These are phyloP conservation scores for Epizoanthus ramosus DNA, from an alignment of 92 coral and sea anemone species.

Conservation along the genomic window DNA sequence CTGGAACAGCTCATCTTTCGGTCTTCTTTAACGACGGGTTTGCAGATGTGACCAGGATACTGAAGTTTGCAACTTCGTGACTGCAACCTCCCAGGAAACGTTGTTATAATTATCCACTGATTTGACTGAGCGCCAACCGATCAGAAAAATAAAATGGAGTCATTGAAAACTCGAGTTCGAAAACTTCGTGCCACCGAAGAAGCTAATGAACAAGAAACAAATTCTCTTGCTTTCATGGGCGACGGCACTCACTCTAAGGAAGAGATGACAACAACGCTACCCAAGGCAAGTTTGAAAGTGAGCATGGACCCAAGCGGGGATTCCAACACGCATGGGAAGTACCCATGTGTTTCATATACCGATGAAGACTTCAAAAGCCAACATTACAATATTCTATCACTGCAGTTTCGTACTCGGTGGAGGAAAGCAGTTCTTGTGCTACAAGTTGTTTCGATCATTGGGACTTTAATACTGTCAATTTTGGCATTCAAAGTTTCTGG, in stretches of 20 bases:
- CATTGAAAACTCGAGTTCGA: not conserved
- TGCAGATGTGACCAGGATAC: too few species aligned
- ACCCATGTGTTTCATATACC: conserved; percentile 29
- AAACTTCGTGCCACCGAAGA: not conserved
- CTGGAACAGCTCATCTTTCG: too few species aligned
- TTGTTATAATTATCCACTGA: too few species aligned
- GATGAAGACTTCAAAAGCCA: conserved; percentile 21
- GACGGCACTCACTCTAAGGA: not conserved
- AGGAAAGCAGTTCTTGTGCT: conserved; percentile 20
- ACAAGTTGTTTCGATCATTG: conserved; percentile 2
- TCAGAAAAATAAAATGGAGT: not conserved
- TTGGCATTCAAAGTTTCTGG: conserved; percentile 16
- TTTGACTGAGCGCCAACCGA: not conserved
- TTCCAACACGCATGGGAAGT: not conserved
- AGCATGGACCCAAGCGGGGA: conserved; percentile 33
- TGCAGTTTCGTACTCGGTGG: conserved; percentile 17
- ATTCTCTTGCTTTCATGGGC: not conserved
- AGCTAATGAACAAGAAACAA: not conserved
- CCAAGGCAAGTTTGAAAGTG: conserved; percentile 31
- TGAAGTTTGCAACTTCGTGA: too few species aligned
- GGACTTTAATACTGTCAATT: not conserved
- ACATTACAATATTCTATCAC: not conserved
- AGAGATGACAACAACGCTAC: not conserved
- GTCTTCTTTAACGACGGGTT: too few species aligned
- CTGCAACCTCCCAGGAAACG: too few species aligned